Evolutionary conservation across 2,797 vertebrate species (phyloP), one percentile per base, ranked within the genome.

Genomic region (Pelodytes ibericus): DNA sequence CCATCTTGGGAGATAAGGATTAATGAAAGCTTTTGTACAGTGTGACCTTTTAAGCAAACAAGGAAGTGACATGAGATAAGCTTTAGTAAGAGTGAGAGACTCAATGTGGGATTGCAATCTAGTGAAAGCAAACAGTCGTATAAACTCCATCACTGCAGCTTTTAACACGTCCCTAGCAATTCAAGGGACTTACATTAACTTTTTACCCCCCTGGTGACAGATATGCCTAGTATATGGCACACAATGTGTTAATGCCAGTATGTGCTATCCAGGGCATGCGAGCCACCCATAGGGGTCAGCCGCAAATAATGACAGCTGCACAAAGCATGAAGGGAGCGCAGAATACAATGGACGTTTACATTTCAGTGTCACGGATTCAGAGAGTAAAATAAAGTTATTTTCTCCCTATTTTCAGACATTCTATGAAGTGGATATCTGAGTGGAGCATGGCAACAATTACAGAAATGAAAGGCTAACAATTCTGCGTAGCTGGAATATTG

Each of bases 51-150:
- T 69, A 69, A 73, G 44, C 24, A 79, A 73, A 79, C 71, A 79
- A 62, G 77, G 77, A 79, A 79, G 77, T 79, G 71, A 30, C 77
- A 74, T 30, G 64, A 79, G 77, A 79, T 79, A 79, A 79, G 76
- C 9, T 20, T n/a, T 31, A 62, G 44, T 26, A 59, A 73, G 57
- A 53, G 64, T 58, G 64, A 61, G 63, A 74, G 59, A 53, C 41
- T 31, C 63, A 73, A 25, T 15, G 20, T 41, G 58, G 27, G 15
- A 56, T 26, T 74, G 58, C 31, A 63, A 73, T 44, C 31, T 33
- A 57, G 64, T 62, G 58, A 79, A 79, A 69, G 64, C 58, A 69
- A 79, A 79, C 33, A 74, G 33, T 8, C 44, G 16, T 26, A 27
- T 53, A 44, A 79, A 20, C 47, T 33, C 56, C 64, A 61, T 44